Evolutionary conservation across 1,140 invertebrate species (phyloP), one percentile per base, ranked within the genome.

Genomic region (Sarcophaga peregrina): DNA sequence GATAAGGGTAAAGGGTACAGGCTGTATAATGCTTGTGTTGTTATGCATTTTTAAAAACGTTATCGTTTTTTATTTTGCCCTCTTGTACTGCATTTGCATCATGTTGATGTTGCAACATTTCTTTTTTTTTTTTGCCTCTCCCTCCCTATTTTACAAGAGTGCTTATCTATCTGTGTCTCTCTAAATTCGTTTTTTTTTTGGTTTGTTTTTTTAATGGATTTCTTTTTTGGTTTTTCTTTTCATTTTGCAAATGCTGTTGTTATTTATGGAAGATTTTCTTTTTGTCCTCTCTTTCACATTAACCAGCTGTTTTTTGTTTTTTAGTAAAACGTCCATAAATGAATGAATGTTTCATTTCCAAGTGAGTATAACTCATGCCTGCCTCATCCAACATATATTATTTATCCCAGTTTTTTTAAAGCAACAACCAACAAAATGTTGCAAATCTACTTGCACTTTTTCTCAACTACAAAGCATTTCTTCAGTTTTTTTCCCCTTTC

Each of bases 371-470:
- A 37, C 25, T 37, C 25, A 37, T 37, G 25, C 25, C 6, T 58
- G 13, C n/a, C 54, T 11, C 15, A 10, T 13, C 54, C 13, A 10
- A 5, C 13, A 58, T 10, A 15, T 68, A 25, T 5, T 68, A 15
- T 68, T 68, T 68, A 17, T 15, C 17, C 20, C 17, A 68, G 17
- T 68, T 68, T 8, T 37, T 2, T 37, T 37, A 37, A 37, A 37
- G 54, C 5, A 13, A 58, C 5, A 68, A 68, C n/a, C 20, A 68
- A 68, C 62, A 68, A 68, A 68, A 68, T 68, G 6, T n/a, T 68
- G 62, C 62, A 68, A 20, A 20, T 68, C 20, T 68, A 68, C 62
- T 68, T 68, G 62, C 62, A 68, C 62, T 68, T 68, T 68, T 68
- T 68, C 20, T 68, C 17, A 1, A 8, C 9, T 68, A 52, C n/a